These are phyloP conservation scores for Saguinus midas DNA, from an alignment of 2,113 vertebrate species.

Conservation along the genomic window DNA sequence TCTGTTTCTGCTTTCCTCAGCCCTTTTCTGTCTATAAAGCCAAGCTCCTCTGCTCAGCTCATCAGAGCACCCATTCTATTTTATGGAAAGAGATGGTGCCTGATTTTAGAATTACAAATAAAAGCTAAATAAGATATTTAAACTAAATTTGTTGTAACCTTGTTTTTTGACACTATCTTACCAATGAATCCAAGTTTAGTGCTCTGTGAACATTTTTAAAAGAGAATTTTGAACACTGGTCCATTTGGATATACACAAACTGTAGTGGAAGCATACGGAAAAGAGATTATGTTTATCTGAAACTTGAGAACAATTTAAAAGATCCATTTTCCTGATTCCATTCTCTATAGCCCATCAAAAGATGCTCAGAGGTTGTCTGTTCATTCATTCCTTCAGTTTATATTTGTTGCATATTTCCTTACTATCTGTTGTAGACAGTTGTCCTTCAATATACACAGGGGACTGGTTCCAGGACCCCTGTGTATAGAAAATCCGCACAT, in stretches of 20 bases:
- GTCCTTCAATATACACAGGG: background rate
- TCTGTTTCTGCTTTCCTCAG: background rate
- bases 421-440: background rate
- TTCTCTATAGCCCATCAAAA: background rate
- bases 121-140: background rate
- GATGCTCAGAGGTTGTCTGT: background rate
- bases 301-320: slow-evolving; percentile 3
- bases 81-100: background rate
- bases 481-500: background rate
- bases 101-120: background rate
- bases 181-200: background rate
- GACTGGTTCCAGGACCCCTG: background rate
- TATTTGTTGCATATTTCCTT: background rate
- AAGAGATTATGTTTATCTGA: background rate
- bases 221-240: background rate
- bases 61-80: background rate
- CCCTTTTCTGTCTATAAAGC: background rate
- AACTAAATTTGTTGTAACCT: background rate
- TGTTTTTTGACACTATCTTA: background rate
- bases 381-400: background rate
- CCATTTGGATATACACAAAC: background rate
- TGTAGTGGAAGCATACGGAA: background rate
- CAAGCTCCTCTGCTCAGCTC: background rate
- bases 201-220: background rate
- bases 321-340: background rate